Base-by-base conservation (phyloP, 2,888 invertebrate genomes). In the Coenonympha arcania region DNA sequence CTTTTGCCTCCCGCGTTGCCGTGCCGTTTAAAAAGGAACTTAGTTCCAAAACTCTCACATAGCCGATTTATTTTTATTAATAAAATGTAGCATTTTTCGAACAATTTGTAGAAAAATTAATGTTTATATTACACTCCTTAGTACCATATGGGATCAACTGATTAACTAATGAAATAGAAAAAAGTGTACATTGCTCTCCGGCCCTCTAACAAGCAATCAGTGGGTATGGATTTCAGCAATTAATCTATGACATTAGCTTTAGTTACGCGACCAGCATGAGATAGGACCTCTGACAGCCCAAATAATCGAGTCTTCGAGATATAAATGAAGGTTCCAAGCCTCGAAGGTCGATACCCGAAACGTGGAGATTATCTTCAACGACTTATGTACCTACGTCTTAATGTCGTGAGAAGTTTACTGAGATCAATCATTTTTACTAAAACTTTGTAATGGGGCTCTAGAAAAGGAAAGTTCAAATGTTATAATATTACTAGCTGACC, bases 291-390 rank as follows among this genome's bases (percentile, higher is more conserved):
- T 24, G 15, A 24, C 24, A 24, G 15, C 9, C 22, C 39, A 24
- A 39, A 24, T 39, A 39, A 39, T 39, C 39, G 22, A 39, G 39
- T 22, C 39, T 6, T 9, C 4, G 39, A 15, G 24, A 24, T 22
- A 39, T 39, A 22, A 39, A 39, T 39, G 39, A 39, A 15, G 15
- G 22, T 39, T 37, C 24, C n/a, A n/a, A n/a, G n/a, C n/a, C n/a
- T n/a, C 4, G 4, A 24, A 15, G 39, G 22, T 39, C 39, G 24
- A 39, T 24, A 24, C 22, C 24, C 39, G 24, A 22, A 15, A 15
- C 15, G 24, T 15, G 24, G 22, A 24, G 24, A 39, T 39, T 39
- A 39, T 39, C 15, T 39, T 19, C 19, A 19, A 19, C 36, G 36
- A 19, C 36, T 36, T 22, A 22, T 15, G 15, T 39, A n/a, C 24